phyloP scores from a whole-genome alignment of 2,113 vertebrate species.

The human region DNA sequence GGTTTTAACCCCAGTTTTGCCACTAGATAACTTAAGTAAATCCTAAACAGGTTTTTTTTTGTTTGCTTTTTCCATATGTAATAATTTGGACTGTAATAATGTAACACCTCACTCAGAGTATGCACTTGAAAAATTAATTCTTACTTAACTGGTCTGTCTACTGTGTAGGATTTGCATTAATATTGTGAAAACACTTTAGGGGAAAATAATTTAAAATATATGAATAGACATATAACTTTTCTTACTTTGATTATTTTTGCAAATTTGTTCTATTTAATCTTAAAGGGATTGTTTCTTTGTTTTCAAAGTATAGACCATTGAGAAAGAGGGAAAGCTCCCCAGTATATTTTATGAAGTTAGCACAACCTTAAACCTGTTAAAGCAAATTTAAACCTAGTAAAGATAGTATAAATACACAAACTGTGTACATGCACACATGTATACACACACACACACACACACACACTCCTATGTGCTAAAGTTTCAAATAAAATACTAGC shows the following conservation, averaged over 20 bases:
- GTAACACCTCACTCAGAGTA: not conserved
- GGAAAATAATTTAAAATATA: not conserved
- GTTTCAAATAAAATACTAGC: not conserved
- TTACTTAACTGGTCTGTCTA: not conserved
- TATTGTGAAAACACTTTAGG: not conserved
- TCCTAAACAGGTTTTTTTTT: not conserved
- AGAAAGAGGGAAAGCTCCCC: not conserved
- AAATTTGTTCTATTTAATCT: conserved; percentile 32
- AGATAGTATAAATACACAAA: not conserved
- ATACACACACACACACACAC: not conserved
- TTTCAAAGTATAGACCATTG: not conserved
- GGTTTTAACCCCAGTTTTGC: conserved; percentile 21
- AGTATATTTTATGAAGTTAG: not conserved
- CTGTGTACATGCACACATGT: not conserved
- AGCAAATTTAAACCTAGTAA: not conserved
- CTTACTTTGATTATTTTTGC: not conserved
- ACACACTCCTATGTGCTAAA: not conserved
- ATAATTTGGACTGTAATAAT: conserved; percentile 9
- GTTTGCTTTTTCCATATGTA: conserved; percentile 15
- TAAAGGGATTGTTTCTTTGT: not conserved
- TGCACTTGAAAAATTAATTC: not conserved
- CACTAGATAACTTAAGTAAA: not conserved
- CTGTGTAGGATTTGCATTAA: not conserved
- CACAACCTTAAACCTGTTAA: not conserved
- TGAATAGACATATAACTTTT: not conserved